Conservation (phyloP, 2,888 invertebrate genomes). For the Amphimallon solstitiale region DNA sequence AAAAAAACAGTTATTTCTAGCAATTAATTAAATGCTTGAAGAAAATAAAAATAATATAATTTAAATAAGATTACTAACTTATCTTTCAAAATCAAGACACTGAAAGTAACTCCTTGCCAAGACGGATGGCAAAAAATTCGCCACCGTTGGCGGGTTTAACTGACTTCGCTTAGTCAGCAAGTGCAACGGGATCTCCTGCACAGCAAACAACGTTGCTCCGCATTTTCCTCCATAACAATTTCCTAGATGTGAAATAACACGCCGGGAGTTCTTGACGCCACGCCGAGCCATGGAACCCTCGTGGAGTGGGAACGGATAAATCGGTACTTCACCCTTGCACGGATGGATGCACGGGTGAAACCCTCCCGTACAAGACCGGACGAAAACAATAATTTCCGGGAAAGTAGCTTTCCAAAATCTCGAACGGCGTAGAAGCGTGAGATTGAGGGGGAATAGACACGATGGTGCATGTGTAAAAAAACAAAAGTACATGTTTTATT, state of each 20-base stretch:
- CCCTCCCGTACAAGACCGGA: conserved; percentile 27
- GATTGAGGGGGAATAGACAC: conserved; percentile 1
- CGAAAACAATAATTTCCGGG: conserved; percentile 44
- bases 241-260: conserved; percentile 7
- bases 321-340: conserved; percentile 21
- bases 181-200: neutral
- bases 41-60: too few species aligned
- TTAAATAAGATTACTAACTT: too few species aligned
- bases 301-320: neutral
- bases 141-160: neutral
- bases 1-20: too few species aligned
- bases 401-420: conserved; percentile 38
- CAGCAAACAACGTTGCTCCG: neutral
- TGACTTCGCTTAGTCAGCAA: neutral
- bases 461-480: neutral
- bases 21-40: too few species aligned
- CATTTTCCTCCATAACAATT: neutral
- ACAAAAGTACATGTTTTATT: too few species aligned
- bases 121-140: neutral
- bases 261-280: neutral
- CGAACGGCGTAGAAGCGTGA: conserved; percentile 12
- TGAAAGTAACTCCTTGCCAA: conserved; percentile 3
- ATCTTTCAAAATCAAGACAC: neutral
- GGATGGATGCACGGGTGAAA: conserved; percentile 17
- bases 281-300: neutral